Base-by-base conservation (phyloP, 1,140 invertebrate species). In the Physella acuta region DNA sequence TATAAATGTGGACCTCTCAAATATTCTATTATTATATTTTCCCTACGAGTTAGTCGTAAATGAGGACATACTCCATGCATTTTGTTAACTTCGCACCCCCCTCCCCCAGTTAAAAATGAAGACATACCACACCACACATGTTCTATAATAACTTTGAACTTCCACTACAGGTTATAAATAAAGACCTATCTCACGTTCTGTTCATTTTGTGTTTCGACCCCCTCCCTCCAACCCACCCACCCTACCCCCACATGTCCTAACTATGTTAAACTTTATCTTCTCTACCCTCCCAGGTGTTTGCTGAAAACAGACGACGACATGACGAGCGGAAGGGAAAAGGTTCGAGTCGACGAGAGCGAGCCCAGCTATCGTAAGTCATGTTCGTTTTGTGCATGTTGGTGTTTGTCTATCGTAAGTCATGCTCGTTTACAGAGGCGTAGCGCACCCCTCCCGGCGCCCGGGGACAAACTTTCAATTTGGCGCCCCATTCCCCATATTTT, bases 291-390 rank as follows among this genome's bases (percentile, higher is more conserved):
- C 59, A 61, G 59, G 59, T 44, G 33, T 26, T 24, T 61, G 2
- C 16, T 5, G n/a, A 26, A 8, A 61, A 24, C 33, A 3, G 17
- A 3, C n/a, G 36, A 44, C 31, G 39, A 33, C 36, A 61, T 61
- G 59, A 61, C 36, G 8, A 11, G 8, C 2, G 24, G 59, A 24
- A 61, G 36, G 36, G 36, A 36, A 24, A 61, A 61, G 59, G 59
- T 61, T 11, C 36, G 39, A 36, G 59, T 61, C 37, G 59, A 61
- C 24, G 59, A 61, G 24, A 61, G 26, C 26, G 59, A 61, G 59
- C 59, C 59, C 3, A 61, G 24, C 30, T 61, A n/a, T 14, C 1
- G 59, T 61, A 44, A 61, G 59, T 61, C 36, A 17, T 61, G 39
- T 20, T 44, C 20, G 39, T 8, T 8, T 44, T 8, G 39, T 44